Base-by-base conservation (phyloP, 2,888 invertebrate genomes). In the Lucinisca nassula region DNA sequence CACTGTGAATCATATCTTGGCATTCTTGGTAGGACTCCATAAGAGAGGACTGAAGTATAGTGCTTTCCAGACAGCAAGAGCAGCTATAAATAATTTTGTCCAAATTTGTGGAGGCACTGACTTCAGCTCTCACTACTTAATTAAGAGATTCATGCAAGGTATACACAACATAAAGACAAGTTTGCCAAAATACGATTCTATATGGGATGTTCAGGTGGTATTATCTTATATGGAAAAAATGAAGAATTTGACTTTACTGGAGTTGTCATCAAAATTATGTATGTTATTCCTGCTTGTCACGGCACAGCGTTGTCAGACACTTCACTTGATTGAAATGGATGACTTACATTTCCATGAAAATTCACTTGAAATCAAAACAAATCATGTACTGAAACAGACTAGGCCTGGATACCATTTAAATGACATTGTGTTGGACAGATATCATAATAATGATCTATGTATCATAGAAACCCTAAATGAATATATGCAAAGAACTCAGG, bases 171-270 rank as follows among this genome's bases (percentile, higher is more conserved):
- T 75, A 37, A 49, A 61, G 75, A 87, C 87, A n/a, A 35, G 80
- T 37, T 73, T 90, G 32, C 86, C 90, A 27, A 74, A 74, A 67
- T 78, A 78, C 45, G 67, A 38, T 27, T 24, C 40, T 2, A 87
- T 78, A 0, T 90, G 90, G 87, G 84, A 87, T 77, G 87, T 87
- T 24, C 30, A 83, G 61, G 37, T 84, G 32, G 85, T 90, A 12
- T 72, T 90, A 37, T 35, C 17, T 30, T 81, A 79, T 70, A 58
- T 89, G 37, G 49, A 30, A 1, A 75, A 70, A 30, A 51, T 74
- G 1, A 27, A 3, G 27, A 17, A 75, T 17, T 74, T 82, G 21
- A 51, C 87, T 17, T 76, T 90, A 3, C 51, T 73, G 51, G 40
- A 81, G 8, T 27, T 87, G 73, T 79, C 87, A 12, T 45, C 51